Conservation (phyloP, 2,797 vertebrate genomes). For the Diglossa cyanea region DNA sequence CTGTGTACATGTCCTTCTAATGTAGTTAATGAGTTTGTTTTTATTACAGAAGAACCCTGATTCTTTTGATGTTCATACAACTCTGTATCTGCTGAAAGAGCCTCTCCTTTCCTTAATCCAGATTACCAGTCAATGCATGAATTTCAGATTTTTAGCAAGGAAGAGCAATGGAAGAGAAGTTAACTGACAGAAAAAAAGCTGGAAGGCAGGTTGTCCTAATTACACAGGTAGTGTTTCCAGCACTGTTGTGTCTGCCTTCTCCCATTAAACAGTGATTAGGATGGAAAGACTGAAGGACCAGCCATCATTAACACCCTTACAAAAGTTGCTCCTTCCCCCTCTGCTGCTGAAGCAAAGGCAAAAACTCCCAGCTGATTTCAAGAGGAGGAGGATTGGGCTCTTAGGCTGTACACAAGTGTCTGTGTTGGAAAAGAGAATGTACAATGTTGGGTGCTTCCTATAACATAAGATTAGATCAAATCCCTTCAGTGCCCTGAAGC, state of each 20-base stretch:
- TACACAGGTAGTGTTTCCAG: not conserved
- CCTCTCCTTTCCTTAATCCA: conserved; percentile 11
- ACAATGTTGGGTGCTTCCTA: conserved; percentile 38
- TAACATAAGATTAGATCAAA: conserved; percentile 63
- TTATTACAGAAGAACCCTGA: not conserved
- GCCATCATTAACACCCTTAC: not conserved
- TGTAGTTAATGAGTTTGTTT: conserved; percentile 15
- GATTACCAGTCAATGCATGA: not conserved
- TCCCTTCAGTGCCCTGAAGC: conserved; percentile 56
- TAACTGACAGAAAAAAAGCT: not conserved
- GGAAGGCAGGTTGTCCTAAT: not conserved
- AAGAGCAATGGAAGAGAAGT: not conserved
- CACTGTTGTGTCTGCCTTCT: not conserved
- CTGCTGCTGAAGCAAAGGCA: not conserved
- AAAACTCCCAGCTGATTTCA: conserved; percentile 28
- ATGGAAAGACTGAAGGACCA: not conserved
- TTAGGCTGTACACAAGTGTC: conserved; percentile 58
- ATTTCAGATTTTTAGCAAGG: not conserved
- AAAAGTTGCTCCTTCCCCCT: not conserved
- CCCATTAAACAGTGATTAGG: not conserved
- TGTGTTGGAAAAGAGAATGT: conserved; percentile 36
- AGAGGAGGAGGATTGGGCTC: conserved; percentile 45
- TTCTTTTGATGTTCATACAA: conserved; percentile 4
- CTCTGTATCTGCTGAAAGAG: not conserved
- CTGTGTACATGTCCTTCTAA: not conserved